Evolutionary conservation across 2,113 vertebrate genomes (phyloP).

Genomic region (Pterocles gutturalis): DNA sequence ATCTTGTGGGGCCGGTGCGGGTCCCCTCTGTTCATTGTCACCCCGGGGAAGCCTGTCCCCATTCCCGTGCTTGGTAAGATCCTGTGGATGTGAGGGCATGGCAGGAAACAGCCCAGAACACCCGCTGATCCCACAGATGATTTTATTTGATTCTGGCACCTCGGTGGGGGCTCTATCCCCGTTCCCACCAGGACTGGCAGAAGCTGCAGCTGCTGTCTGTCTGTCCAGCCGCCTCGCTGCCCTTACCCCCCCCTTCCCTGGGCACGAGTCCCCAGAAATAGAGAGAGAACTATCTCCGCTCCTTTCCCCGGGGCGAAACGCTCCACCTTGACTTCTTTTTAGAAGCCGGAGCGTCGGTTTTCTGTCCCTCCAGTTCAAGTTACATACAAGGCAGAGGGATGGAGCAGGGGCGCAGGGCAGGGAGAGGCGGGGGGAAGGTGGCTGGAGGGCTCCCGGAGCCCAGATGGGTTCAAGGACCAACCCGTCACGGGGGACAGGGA

Average conservation of each 20-base stretch:
- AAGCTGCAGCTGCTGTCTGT: background rate
- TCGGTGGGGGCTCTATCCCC: background rate
- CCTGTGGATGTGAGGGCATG: background rate
- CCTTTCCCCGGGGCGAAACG: background rate
- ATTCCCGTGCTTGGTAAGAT: background rate
- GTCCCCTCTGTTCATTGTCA: background rate
- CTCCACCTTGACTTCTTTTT: constrained; percentile 22
- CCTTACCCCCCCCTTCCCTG: background rate
- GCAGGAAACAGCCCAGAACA: background rate
- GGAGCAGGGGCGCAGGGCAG: background rate
- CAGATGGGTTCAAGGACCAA: constrained; percentile 1
- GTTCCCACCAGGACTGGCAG: background rate
- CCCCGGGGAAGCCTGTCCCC: background rate
- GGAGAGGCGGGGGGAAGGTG: background rate
- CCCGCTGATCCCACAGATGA: background rate
- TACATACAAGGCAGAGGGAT: background rate
- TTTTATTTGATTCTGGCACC: background rate
- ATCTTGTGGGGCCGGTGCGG: rapidly evolving
- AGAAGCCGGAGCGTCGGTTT: background rate
- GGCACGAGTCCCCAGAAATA: background rate
- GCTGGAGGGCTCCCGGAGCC: background rate
- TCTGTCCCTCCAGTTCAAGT: background rate
- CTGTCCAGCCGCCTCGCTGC: background rate
- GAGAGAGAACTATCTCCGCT: background rate
- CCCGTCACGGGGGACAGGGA: background rate